Evolutionary conservation across 1,140 invertebrate genomes (phyloP).

Genomic region (Palaemon carinicauda): DNA sequence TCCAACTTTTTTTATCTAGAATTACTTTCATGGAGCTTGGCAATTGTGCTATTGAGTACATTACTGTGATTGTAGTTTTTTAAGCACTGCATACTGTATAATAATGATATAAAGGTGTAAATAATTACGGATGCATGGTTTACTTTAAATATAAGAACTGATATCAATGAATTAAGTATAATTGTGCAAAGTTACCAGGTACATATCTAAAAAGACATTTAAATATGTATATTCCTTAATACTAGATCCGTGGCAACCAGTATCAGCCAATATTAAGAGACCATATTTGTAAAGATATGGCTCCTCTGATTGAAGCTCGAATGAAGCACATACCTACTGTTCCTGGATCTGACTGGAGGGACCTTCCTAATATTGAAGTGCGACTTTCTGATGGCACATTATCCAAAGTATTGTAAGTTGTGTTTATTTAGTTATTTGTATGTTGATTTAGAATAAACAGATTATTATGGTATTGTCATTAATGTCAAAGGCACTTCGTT

Average conservation of each 20-base stretch:
- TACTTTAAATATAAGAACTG: neutral
- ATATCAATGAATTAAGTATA: neutral
- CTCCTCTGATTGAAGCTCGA: slow-evolving; percentile 78
- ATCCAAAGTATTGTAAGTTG: slow-evolving; percentile 71
- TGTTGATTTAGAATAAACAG: neutral
- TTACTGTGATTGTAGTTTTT: too few species aligned
- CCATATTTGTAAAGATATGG: slow-evolving; percentile 89
- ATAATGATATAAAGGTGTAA: neutral
- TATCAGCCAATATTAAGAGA: slow-evolving; percentile 73
- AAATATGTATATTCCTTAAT: slow-evolving; percentile 2
- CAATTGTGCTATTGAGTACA: too few species aligned
- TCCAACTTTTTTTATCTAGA: neutral
- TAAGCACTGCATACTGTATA: too few species aligned
- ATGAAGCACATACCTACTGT: slow-evolving; percentile 79
- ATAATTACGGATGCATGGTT: neutral
- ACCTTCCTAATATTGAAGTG: slow-evolving; percentile 82
- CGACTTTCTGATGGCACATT: slow-evolving; percentile 75
- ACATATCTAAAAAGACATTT: too few species aligned
- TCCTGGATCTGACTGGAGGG: slow-evolving; percentile 85
- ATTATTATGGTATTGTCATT: too few species aligned
- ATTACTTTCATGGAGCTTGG: neutral
- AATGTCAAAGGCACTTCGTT: too few species aligned
- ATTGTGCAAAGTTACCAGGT: too few species aligned
- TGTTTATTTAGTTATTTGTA: neutral
- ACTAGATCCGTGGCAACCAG: slow-evolving; percentile 72